These are phyloP conservation scores for Cheilosia pagana DNA, from an alignment of 2,888 invertebrate species.

Conservation along the genomic window DNA sequence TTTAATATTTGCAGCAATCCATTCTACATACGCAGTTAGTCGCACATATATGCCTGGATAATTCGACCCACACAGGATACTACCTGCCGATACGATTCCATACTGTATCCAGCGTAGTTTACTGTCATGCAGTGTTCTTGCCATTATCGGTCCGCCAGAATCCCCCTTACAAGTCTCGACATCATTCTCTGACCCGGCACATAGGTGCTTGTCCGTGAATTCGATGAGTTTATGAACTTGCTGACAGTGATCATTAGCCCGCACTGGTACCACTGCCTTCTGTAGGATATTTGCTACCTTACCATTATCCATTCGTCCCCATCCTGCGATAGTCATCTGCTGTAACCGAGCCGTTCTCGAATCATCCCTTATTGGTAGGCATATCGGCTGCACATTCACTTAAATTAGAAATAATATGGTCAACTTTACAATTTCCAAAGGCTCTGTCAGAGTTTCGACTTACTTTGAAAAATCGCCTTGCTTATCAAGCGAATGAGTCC, in stretches of 20 bases:
- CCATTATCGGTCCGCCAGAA: conserved; percentile 79
- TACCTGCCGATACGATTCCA: conserved; percentile 88
- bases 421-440: too few species aligned
- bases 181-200: conserved; percentile 84
- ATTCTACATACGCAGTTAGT: conserved; percentile 84
- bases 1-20: conserved; percentile 83
- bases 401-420: neutral
- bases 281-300: conserved; percentile 72
- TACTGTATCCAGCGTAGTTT: conserved; percentile 79
- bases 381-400: conserved; percentile 80
- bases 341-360: conserved; percentile 33
- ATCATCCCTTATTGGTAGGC: conserved; percentile 79
- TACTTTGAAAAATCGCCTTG: conserved; percentile 76
- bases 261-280: conserved; percentile 77
- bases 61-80: conserved; percentile 83
- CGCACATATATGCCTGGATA: conserved; percentile 86
- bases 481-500: conserved; percentile 84
- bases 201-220: conserved; percentile 82
- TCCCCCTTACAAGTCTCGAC: conserved; percentile 71
- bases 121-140: too few species aligned
- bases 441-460: neutral
- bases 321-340: conserved; percentile 79
- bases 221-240: conserved; percentile 79
- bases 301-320: conserved; percentile 79
- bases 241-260: conserved; percentile 76